Conservation (phyloP, 2,797 vertebrate genomes). For the Naso thynnoides region DNA sequence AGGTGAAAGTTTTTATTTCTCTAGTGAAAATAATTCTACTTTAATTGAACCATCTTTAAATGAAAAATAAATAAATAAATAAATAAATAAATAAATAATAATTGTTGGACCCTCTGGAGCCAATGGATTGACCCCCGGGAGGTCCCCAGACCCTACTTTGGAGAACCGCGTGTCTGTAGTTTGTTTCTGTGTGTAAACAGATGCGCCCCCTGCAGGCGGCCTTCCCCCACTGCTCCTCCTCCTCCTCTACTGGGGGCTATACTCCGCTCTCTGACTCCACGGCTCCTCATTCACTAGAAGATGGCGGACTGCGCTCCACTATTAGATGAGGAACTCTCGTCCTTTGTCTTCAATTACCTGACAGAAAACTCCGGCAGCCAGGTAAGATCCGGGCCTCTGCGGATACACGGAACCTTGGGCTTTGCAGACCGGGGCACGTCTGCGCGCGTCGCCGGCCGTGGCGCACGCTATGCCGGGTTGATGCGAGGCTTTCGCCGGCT, state of each 20-base stretch:
- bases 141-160: slow-evolving; percentile 30
- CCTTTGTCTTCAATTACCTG: slow-evolving; percentile 97
- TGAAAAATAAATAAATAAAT: too few relatives aligned
- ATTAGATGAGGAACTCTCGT: slow-evolving; percentile 98
- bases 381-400: slow-evolving; percentile 81
- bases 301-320: slow-evolving; percentile 98
- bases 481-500: slow-evolving; percentile 57
- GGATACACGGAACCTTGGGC: slow-evolving; percentile 42
- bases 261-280: slow-evolving; percentile 81
- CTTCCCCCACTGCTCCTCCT: slow-evolving; percentile 56
- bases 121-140: slow-evolving; percentile 25
- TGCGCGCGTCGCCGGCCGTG: slow-evolving; percentile 60
- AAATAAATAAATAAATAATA: too few relatives aligned
- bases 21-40: background rate
- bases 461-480: slow-evolving; percentile 45
- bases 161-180: slow-evolving; percentile 30
- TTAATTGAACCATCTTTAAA: background rate
- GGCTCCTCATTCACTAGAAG: slow-evolving; percentile 92
- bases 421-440: slow-evolving; percentile 25
- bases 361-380: slow-evolving; percentile 91
- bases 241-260: slow-evolving; percentile 77
- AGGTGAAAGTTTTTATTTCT: too few relatives aligned
- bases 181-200: slow-evolving; percentile 53
- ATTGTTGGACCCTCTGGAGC: background rate
- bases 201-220: slow-evolving; percentile 72